These are phyloP conservation scores for Apoda limacodes DNA, from an alignment of 2,888 invertebrate genomes.

Conservation along the genomic window DNA sequence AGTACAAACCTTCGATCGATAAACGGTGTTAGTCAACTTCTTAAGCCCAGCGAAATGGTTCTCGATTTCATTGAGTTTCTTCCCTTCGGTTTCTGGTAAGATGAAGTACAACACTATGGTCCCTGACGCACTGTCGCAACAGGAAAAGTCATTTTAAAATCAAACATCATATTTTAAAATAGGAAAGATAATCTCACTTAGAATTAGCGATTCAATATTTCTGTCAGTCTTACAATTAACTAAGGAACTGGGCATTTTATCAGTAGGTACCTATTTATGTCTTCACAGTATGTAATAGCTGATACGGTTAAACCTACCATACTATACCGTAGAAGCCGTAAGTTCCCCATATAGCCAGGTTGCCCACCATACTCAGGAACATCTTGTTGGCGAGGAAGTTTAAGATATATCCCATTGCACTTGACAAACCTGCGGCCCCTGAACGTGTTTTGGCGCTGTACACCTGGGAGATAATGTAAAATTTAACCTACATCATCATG, in stretches of 20 bases:
- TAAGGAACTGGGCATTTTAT: too few species aligned
- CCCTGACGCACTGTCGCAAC: conserved; percentile 66
- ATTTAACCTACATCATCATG: background rate
- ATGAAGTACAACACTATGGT: conserved; percentile 74
- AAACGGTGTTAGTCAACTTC: conserved; percentile 57
- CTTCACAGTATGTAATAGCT: background rate
- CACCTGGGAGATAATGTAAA: conserved; percentile 51
- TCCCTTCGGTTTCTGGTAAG: conserved; percentile 87
- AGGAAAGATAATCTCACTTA: too few species aligned
- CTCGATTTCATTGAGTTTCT: conserved; percentile 77
- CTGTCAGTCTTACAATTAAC: too few species aligned
- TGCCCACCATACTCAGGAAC: conserved; percentile 74
- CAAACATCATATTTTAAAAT: conserved; percentile 1
- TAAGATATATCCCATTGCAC: conserved; percentile 81
- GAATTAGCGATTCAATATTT: too few species aligned
- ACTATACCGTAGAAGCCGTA: conserved; percentile 77
- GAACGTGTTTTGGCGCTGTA: conserved; percentile 77
- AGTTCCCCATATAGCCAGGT: conserved; percentile 76
- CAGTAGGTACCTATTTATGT: background rate
- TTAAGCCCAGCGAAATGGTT: conserved; percentile 74
- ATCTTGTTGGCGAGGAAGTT: conserved; percentile 81
- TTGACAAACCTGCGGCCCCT: conserved; percentile 78
- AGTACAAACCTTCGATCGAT: conserved; percentile 40
- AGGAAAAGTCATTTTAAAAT: conserved; percentile 3
- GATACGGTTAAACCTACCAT: conserved; percentile 50